Base-by-base conservation (phyloP, 2,797 vertebrate species). In the Spea hammondii region DNA sequence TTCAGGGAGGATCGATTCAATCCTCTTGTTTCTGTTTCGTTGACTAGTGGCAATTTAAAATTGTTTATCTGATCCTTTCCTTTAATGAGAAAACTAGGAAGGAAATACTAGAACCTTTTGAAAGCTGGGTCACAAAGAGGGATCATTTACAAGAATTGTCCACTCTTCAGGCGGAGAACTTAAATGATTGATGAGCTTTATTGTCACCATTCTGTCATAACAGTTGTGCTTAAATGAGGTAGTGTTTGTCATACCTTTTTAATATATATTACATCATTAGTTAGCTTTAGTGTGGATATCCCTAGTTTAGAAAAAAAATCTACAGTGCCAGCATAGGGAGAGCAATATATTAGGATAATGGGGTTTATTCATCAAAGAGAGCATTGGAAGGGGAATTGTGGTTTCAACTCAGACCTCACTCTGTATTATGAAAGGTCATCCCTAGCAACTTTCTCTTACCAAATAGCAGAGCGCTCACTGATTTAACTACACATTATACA, bases 91-190 rank as follows among this genome's bases (percentile, higher is more conserved):
- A 57, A 62, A 65, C 49, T 75, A 57, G 65, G 57, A 67, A 57
- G 73, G 73, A 76, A 76, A 71, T 71, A 48, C 48, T 70, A 71
- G 49, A 80, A 73, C 50, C 71, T 80, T 76, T 47, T 64, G 7
- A 32, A 65, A 66, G 45, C 5, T 44, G 59, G n/a, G 7, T 70
- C 49, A 75, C 68, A 73, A 68, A 68, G 17, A 66, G 51, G 44
- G 60, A 76, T 79, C 57, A 17, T 13, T 79, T 72, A 60, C 73
- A 76, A n/a, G 6, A 0, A 14, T 51, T 76, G 71, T 71, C 60
- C 75, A 73, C 45, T 62, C 47, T 65, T 70, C 65, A 48, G 59
- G 17, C 64, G 7, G 55, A 54, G 70, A 17, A 44, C 46, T 47
- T 50, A 71, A 80, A 13, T 7, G 51, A 65, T 71, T 57, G 45